Evolutionary conservation across 2,113 vertebrate genomes (phyloP).

Genomic region (Lates calcarifer): DNA sequence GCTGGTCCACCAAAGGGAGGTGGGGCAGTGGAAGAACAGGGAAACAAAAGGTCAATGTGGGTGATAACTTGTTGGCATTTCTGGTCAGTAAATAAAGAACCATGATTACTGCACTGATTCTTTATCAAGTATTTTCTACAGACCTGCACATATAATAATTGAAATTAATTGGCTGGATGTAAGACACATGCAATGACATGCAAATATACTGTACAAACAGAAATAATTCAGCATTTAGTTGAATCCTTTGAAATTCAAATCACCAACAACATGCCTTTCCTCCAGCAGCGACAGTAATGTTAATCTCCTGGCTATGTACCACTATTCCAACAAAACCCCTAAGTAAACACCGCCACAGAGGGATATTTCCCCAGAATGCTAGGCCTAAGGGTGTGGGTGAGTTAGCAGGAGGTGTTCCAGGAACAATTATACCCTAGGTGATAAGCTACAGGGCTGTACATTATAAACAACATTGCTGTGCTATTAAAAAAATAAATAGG

Average conservation of each 20-base stretch:
- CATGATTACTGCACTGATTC: neutral
- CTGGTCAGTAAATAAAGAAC: neutral
- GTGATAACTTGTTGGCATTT: neutral
- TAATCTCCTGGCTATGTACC: neutral
- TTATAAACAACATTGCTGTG: constrained; percentile 13
- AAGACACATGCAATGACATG: neutral
- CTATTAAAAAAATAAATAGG: constrained; percentile 18
- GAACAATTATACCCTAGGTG: constrained; percentile 49
- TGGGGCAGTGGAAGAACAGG: neutral
- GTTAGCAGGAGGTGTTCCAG: constrained; percentile 42
- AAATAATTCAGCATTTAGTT: neutral
- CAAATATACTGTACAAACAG: neutral
- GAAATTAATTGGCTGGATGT: neutral
- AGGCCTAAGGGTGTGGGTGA: constrained; percentile 14
- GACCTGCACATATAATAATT: neutral
- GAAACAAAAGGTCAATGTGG: neutral
- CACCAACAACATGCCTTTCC: neutral
- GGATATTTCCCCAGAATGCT: constrained; percentile 55
- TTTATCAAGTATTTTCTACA: neutral
- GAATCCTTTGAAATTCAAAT: neutral
- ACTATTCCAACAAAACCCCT: neutral
- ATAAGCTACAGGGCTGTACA: constrained; percentile 32
- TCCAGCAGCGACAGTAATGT: neutral
- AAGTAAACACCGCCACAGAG: constrained; percentile 18
- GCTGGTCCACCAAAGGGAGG: neutral